Evolutionary conservation across 2,797 vertebrate genomes (phyloP), one percentile per base, ranked within the genome.

Genomic region (Buphagus erythrorhynchus): DNA sequence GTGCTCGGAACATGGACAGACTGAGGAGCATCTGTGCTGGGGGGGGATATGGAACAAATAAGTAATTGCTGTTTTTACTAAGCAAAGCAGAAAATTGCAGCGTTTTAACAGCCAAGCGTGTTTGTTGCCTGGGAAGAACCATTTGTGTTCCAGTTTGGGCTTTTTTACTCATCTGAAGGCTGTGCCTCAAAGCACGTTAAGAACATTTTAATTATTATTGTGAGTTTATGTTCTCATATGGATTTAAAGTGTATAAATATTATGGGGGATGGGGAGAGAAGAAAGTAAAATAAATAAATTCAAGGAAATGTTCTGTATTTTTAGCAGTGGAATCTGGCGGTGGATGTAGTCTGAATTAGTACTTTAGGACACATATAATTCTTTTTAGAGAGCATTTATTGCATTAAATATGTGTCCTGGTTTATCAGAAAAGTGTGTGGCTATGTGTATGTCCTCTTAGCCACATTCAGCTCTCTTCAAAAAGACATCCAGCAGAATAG

Each of bases 1-100:
- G 95, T 40, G 62, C 94, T 88, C 73, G 67, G 86, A 97, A 95
- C 88, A n/a, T 42, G 96, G 96, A 96, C 97, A 98, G 98, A 98
- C 97, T 97, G 97, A 89, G 96, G 40, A 96, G 98, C 96, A 97
- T 97, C 97, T 98, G 97, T 97, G 98, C 92, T 95, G 94, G 88
- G 90, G 79, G 81, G 95, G 92, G 86, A 93, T 72, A 76, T 65
- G 86, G 92, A 97, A 94, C 97, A 92, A 97, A 95, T 95, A 95
- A 97, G 97, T 94, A 97, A 97, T 93, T 96, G 95, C 97, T 94
- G 92, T 97, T 96, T 97, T 97, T 86, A 95, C 93, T 95, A 86
- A 61, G 24, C 59, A 89, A 88, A 94, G 96, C 95, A 95, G 96
- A 94, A 95, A 92, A 96, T 90, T 90, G 61, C 24, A 94, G 92